Percentiles rank a stretch among this genome's conserved stretches.
phyloP scores from a whole-genome alignment of 2,797 vertebrate species.

The Lates japonicus region DNA sequence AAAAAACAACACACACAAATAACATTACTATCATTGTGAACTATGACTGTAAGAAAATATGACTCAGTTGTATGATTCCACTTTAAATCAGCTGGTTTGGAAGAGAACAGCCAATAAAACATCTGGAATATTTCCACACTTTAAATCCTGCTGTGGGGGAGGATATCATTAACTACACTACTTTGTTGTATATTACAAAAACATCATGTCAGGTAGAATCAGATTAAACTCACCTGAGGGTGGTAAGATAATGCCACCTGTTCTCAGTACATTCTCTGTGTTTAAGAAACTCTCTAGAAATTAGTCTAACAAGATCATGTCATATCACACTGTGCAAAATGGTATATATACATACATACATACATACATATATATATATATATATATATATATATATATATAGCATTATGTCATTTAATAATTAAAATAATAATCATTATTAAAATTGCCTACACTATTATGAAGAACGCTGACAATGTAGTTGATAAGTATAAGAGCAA shows the following conservation, averaged over 20 bases:
- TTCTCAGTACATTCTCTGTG: too few species aligned
- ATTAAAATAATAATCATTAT: background rate
- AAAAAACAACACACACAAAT: slow-evolving; percentile 28
- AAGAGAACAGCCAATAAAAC: slow-evolving; percentile 3
- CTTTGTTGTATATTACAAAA: background rate
- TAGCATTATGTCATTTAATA: background rate
- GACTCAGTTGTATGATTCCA: background rate
- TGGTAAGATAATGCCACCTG: too few species aligned
- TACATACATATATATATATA: too few species aligned
- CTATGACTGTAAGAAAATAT: background rate
- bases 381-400: background rate
- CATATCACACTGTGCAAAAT: too few species aligned
- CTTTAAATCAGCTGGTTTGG: slow-evolving; percentile 33
- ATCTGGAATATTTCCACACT: background rate
- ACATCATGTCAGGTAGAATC: background rate
- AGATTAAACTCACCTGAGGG: background rate
- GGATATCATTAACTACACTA: background rate
- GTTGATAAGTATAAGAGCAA: background rate
- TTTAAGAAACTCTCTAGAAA: too few species aligned
- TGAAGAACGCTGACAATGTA: background rate
- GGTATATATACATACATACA: too few species aligned
- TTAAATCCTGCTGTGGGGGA: background rate
- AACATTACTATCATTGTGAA: background rate
- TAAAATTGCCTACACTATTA: background rate
- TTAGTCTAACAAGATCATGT: too few species aligned